Evolutionary conservation across 35 echinoderm and acorn worm genomes (phyloP).

Genomic region (Apostichopus parvimensis): DNA sequence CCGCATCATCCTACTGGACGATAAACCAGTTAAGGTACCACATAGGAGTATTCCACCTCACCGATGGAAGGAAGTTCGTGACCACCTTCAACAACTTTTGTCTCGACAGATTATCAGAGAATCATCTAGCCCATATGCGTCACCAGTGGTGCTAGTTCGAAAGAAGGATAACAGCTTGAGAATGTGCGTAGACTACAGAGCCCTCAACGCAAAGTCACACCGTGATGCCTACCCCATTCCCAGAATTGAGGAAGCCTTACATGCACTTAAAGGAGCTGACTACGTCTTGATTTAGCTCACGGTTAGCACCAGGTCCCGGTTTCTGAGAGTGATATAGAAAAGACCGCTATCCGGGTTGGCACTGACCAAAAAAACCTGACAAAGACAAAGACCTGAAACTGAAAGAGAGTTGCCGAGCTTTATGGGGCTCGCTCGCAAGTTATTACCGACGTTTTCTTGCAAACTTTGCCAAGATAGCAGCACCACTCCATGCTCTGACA

Average conservation of each 20-base stretch:
- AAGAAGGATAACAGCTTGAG: conserved; percentile 15
- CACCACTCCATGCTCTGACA: conserved; percentile 66
- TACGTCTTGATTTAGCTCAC: conserved; percentile 46
- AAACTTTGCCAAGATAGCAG: conserved; percentile 67
- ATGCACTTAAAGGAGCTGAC: conserved; percentile 56
- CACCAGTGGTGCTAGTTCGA: conserved; percentile 13
- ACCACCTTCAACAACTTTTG: background rate
- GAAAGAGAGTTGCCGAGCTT: conserved; percentile 56
- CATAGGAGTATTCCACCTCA: conserved; percentile 34
- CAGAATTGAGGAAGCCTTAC: conserved; percentile 47
- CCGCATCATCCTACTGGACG: background rate
- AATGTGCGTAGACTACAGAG: conserved; percentile 39
- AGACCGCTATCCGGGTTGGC: conserved; percentile 55
- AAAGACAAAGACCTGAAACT: conserved; percentile 55
- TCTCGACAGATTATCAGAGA: background rate
- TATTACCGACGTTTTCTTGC: conserved; percentile 78
- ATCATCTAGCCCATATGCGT: conserved; percentile 62
- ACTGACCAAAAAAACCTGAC: conserved; percentile 58
- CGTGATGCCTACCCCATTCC: conserved; percentile 46
- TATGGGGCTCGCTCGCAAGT: conserved; percentile 41
- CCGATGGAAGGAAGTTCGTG: conserved; percentile 22
- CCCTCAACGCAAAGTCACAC: conserved; percentile 21
- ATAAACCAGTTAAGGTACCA: conserved; percentile 25
- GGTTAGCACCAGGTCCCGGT: conserved; percentile 61
- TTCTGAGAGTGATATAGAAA: conserved; percentile 32